Percentiles rank a stretch among this genome's conserved stretches.
phyloP scores from a whole-genome alignment of 2,888 invertebrate species.

The Temnothorax ravouxi region DNA sequence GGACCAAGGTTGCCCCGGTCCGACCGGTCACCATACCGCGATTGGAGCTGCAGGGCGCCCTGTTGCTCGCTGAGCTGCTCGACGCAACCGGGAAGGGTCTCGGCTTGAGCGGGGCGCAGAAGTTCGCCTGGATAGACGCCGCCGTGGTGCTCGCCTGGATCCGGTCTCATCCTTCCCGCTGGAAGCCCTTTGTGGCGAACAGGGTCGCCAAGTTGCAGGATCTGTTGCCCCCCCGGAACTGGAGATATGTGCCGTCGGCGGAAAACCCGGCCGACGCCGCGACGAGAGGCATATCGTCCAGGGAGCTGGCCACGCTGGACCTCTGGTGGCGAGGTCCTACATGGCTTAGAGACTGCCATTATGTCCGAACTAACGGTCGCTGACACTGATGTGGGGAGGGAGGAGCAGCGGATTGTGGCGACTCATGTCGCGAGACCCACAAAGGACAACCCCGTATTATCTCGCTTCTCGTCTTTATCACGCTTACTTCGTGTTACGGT shows the following conservation, averaged over 20 bases:
- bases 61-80: too few species aligned
- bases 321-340: background rate
- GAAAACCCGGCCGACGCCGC: background rate
- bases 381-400: background rate
- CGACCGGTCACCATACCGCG: too few species aligned
- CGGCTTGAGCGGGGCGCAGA: fast-evolving
- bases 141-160: background rate
- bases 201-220: background rate
- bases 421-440: too few species aligned
- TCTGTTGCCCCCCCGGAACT: background rate
- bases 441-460: too few species aligned
- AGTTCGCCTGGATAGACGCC: background rate
- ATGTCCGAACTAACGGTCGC: background rate
- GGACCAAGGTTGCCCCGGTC: too few species aligned
- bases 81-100: fast-evolving
- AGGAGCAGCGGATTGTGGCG: background rate
- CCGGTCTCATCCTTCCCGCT: background rate
- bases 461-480: too few species aligned
- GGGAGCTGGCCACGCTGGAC: background rate
- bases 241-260: background rate
- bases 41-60: too few species aligned
- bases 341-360: fast-evolving
- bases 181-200: background rate
- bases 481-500: too few species aligned
- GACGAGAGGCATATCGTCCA: background rate